Evolutionary conservation across 1,140 invertebrate species (phyloP).

Genomic region (Lethocerus indicus): DNA sequence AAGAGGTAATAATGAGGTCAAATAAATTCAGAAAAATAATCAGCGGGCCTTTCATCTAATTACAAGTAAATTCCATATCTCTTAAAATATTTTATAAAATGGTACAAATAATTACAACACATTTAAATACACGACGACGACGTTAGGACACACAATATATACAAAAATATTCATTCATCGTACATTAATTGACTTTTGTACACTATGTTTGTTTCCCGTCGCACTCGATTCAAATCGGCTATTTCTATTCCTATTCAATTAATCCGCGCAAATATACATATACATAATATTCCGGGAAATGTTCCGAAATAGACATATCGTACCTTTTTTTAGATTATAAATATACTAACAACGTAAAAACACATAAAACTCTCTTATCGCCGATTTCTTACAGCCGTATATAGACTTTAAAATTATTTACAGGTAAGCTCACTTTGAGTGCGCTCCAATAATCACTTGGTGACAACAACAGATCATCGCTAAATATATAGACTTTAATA

Average conservation of each 20-base stretch:
- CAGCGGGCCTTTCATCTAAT: slow-evolving; percentile 2
- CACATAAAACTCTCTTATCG: slow-evolving; percentile 16
- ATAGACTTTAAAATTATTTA: slow-evolving; percentile 13
- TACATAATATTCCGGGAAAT: slow-evolving; percentile 8
- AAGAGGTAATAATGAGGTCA: slow-evolving; percentile 1
- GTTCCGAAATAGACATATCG: background rate
- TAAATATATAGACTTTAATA: slow-evolving; percentile 1
- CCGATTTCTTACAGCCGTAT: slow-evolving; percentile 2
- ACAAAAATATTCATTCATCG: slow-evolving; percentile 32
- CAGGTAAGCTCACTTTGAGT: slow-evolving; percentile 18
- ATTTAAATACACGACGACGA: slow-evolving; percentile 14
- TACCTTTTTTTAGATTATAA: slow-evolving; percentile 13
- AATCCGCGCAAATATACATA: slow-evolving; percentile 22
- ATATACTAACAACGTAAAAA: slow-evolving; percentile 15
- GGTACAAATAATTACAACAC: slow-evolving; percentile 17
- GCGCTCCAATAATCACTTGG: slow-evolving; percentile 18
- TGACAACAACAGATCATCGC: slow-evolving; percentile 15
- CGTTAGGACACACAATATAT: slow-evolving; percentile 24
- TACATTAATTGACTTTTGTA: slow-evolving; percentile 33
- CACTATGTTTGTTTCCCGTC: slow-evolving; percentile 23
- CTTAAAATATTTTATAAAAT: slow-evolving; percentile 19
- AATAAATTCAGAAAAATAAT: slow-evolving; percentile 4
- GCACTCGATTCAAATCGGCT: slow-evolving; percentile 19
- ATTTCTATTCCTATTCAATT: slow-evolving; percentile 17
- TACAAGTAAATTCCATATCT: background rate